Conservation (phyloP, 2,888 invertebrate genomes). For the Sylvicola fuscatus region DNA sequence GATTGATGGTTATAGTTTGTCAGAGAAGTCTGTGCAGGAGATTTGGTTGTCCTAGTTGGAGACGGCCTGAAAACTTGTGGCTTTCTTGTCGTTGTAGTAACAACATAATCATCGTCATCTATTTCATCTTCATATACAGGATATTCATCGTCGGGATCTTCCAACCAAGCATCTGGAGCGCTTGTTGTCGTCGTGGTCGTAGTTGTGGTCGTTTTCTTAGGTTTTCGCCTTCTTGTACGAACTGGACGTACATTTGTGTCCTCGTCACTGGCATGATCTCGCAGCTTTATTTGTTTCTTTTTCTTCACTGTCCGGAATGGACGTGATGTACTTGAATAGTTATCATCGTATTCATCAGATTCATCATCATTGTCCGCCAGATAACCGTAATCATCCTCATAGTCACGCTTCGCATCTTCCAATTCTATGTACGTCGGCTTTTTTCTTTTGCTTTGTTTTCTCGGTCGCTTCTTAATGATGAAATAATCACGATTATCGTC, state of each 20-base stretch:
- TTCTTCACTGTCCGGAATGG: slow-evolving; percentile 13
- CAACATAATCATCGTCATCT: slow-evolving; percentile 1
- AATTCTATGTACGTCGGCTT: slow-evolving; percentile 12
- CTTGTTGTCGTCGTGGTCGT: slow-evolving; percentile 4
- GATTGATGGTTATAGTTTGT: no score
- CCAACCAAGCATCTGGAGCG: slow-evolving; percentile 2
- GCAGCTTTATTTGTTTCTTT: not conserved
- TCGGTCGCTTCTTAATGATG: slow-evolving; percentile 14
- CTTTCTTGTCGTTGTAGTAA: no score
- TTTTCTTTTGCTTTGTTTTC: slow-evolving; percentile 11
- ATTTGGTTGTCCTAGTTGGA: no score
- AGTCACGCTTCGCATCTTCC: no score
- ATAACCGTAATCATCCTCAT: slow-evolving; percentile 12
- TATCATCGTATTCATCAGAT: slow-evolving; percentile 8
- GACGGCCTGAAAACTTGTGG: no score
- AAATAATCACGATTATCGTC: slow-evolving; percentile 14
- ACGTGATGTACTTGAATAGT: slow-evolving; percentile 11
- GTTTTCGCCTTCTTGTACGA: no score
- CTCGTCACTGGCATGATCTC: no score
- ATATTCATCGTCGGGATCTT: slow-evolving; percentile 6
- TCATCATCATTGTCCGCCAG: slow-evolving; percentile 7
- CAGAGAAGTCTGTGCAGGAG: no score
- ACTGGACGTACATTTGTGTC: no score
- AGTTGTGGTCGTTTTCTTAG: not conserved
- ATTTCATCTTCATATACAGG: slow-evolving; percentile 7